Evolutionary conservation across 2,888 invertebrate genomes (phyloP).

Genomic region (Hemaris fuciformis): DNA sequence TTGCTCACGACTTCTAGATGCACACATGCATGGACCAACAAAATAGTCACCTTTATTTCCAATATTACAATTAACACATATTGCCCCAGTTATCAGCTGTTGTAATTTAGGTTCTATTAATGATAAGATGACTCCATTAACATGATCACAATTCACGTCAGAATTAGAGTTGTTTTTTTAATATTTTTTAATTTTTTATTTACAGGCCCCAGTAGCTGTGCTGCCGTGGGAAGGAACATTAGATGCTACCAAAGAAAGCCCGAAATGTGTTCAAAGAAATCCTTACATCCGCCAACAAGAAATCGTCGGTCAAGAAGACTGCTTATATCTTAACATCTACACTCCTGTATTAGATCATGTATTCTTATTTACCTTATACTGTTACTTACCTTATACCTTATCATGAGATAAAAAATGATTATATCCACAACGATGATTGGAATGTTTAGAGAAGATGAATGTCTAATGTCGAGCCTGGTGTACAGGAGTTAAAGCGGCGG

Average conservation of each 20-base stretch:
- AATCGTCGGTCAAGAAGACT: constrained; percentile 89
- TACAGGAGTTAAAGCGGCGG: background rate
- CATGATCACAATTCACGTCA: background rate
- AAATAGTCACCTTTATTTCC: background rate
- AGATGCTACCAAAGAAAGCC: constrained; percentile 84
- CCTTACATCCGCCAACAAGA: constrained; percentile 84
- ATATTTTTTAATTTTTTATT: background rate
- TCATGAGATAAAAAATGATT: too few relatives aligned
- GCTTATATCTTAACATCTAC: constrained; percentile 89
- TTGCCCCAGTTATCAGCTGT: too few relatives aligned
- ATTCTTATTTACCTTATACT: constrained; percentile 23
- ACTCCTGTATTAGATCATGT: constrained; percentile 66
- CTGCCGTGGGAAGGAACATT: constrained; percentile 83
- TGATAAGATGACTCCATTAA: too few relatives aligned
- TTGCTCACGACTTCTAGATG: background rate
- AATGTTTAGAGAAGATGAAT: too few relatives aligned
- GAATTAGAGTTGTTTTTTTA: background rate
- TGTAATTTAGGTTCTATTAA: too few relatives aligned
- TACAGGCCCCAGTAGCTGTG: constrained; percentile 84
- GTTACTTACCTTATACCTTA: background rate
- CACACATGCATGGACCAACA: too few relatives aligned
- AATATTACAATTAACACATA: too few relatives aligned
- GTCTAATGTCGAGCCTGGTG: too few relatives aligned
- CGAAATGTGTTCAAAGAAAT: constrained; percentile 89
- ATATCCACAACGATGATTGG: too few relatives aligned